These are phyloP conservation scores for Anas platyrhynchos DNA, from an alignment of 2,113 vertebrate genomes.

Conservation along the genomic window DNA sequence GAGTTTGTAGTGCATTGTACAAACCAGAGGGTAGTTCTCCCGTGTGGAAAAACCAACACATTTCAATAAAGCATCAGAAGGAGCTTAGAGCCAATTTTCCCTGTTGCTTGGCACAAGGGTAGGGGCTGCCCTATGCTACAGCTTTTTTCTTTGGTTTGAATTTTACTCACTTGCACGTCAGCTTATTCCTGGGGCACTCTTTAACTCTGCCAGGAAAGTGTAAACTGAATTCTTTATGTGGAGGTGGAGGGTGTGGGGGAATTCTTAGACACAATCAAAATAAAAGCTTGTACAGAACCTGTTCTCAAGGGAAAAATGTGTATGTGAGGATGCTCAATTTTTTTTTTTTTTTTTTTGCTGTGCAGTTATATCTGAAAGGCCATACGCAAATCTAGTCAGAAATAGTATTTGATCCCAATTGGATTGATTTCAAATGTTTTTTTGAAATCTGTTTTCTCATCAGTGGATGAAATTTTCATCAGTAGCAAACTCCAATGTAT, in stretches of 20 bases:
- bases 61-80: neutral
- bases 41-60: neutral
- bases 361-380: neutral
- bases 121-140: slow-evolving; percentile 4
- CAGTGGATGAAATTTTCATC: neutral
- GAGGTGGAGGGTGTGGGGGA: neutral
- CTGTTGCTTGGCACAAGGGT: neutral
- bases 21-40: neutral
- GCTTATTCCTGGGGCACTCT: neutral
- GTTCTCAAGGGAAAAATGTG: neutral
- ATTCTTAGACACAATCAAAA: neutral
- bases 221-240: neutral
- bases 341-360: neutral
- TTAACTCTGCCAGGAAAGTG: neutral
- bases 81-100: slow-evolving; percentile 1
- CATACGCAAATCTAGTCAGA: neutral
- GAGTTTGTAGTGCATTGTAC: neutral
- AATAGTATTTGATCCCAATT: neutral
- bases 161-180: neutral
- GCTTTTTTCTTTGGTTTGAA: neutral
- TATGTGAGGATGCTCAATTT: neutral
- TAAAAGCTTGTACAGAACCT: neutral
- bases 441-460: slow-evolving; percentile 26
- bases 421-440: slow-evolving; percentile 9
- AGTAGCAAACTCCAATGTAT: neutral